A percentile compares a stretch with the other conserved stretches of the same genome.
These are phyloP conservation scores for Chromoteleia sp. DNA, from an alignment of 2,888 invertebrate species.

Conservation along the genomic window DNA sequence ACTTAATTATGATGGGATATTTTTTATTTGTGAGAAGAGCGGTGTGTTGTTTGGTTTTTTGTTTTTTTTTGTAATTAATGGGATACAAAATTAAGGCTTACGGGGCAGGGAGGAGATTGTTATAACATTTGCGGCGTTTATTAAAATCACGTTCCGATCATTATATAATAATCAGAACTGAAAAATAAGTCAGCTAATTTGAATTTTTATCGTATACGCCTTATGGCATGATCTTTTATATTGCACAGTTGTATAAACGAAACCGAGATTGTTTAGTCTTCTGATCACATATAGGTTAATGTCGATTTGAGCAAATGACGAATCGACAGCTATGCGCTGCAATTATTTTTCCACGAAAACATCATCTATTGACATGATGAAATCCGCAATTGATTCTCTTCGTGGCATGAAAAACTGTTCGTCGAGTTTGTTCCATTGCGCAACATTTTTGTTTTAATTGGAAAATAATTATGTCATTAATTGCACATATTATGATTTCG, in stretches of 20 bases:
- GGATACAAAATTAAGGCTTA: not conserved
- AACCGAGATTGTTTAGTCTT: conserved; percentile 51
- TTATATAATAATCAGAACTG: too few relatives aligned
- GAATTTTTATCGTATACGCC: conserved; percentile 15
- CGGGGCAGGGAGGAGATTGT: too few relatives aligned
- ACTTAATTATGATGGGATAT: too few relatives aligned
- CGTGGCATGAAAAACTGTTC: not conserved
- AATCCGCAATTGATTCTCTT: conserved; percentile 28
- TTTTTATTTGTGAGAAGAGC: too few relatives aligned
- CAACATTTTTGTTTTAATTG: not conserved
- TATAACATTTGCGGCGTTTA: too few relatives aligned
- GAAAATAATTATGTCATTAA: not conserved
- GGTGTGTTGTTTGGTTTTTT: too few relatives aligned
- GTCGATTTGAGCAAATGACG: conserved; percentile 32
- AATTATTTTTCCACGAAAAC: conserved; percentile 39
- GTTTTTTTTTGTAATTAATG: not conserved
- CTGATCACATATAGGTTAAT: conserved; percentile 36
- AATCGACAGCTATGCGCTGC: conserved; percentile 16
- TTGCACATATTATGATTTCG: not conserved
- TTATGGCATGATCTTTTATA: conserved; percentile 29
- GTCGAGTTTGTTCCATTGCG: not conserved
- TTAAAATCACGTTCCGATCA: too few relatives aligned
- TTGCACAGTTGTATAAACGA: conserved; percentile 50
- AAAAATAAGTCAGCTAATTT: conserved; percentile 6
- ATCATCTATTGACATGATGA: conserved; percentile 26